Base-by-base conservation (phyloP, 2,888 invertebrate species). In the Agriopis leucophaearia region DNA sequence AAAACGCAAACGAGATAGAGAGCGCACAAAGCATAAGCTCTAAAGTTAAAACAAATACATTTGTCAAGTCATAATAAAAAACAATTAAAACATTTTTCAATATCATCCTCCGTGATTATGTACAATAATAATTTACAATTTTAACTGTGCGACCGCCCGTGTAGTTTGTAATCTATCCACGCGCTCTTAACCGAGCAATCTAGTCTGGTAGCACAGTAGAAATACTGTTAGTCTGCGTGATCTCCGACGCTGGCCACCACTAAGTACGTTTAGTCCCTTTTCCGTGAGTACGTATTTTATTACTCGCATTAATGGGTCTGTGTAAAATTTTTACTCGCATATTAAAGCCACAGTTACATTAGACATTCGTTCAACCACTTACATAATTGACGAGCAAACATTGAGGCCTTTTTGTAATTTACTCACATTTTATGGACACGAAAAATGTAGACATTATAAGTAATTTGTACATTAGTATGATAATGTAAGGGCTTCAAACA, bases 311-410 rank as follows among this genome's bases (percentile, higher is more conserved):
- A 69, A 64, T 64, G 68, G 50, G 44, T 55, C 45, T 42, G 15
- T 64, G 68, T 69, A 69, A 69, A 69, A 60, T 51, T 51, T 69
- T 64, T 64, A 64, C 64, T 56, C 55, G 60, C 59, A 64, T 64
- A 69, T 64, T 69, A 69, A 69, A 61, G 68, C 38, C 58, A 40
- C 13, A 44, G 56, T 60, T 56, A 64, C 64, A 69, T 56, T 56
- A 60, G 64, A 47, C 64, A 56, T 51, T 35, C 62, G 54, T 55
- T 64, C 58, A 13, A 51, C 51, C 64, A 56, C 60, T 64, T 45
- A 56, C 59, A 57, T 69, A 60, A 69, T 68, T 69, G 60, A 69
- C 40, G 60, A 47, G 48, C 58, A 27, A 18, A 47, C 36, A 54
- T 48, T 45, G 40, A 40, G 27, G 35, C 18, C 52, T 57, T 60